A percentile compares a stretch with the other conserved stretches of the same genome.
phyloP scores from a whole-genome alignment of 1,140 invertebrate genomes.

The Aphidius gifuensis region DNA sequence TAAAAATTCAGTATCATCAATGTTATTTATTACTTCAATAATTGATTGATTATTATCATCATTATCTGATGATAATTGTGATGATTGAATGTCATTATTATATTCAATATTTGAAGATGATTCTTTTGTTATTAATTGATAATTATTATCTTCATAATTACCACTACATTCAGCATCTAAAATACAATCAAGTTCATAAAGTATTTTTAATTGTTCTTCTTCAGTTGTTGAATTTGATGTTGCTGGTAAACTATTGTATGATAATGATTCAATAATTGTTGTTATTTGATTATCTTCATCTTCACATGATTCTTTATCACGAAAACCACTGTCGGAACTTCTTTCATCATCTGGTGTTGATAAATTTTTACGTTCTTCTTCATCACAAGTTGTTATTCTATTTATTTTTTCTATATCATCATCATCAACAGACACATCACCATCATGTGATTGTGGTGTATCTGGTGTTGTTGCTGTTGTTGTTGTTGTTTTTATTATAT shows the following conservation, averaged over 20 bases:
- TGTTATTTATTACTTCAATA: neutral
- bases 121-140: slow-evolving; percentile 4
- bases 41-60: neutral
- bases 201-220: slow-evolving; percentile 46
- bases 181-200: slow-evolving; percentile 48
- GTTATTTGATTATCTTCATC: slow-evolving; percentile 48
- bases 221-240: slow-evolving; percentile 34
- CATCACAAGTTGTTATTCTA: slow-evolving; percentile 39
- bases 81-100: too few relatives aligned
- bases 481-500: slow-evolving; percentile 15
- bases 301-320: slow-evolving; percentile 57
- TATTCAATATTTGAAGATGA: neutral
- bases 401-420: slow-evolving; percentile 32
- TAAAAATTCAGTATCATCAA: neutral
- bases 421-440: slow-evolving; percentile 35
- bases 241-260: slow-evolving; percentile 6
- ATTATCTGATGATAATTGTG: neutral
- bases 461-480: slow-evolving; percentile 29
- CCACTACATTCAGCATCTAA: slow-evolving; percentile 48
- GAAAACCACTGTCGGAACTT: slow-evolving; percentile 57
- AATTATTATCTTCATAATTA: slow-evolving; percentile 22
- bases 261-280: slow-evolving; percentile 29
- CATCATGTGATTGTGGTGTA: slow-evolving; percentile 36
- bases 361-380: slow-evolving; percentile 51
- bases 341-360: slow-evolving; percentile 58